A percentile compares a stretch with the other conserved stretches of the same genome.
phyloP scores from a whole-genome alignment of 2,888 invertebrate genomes.

The Andricus curvator region DNA sequence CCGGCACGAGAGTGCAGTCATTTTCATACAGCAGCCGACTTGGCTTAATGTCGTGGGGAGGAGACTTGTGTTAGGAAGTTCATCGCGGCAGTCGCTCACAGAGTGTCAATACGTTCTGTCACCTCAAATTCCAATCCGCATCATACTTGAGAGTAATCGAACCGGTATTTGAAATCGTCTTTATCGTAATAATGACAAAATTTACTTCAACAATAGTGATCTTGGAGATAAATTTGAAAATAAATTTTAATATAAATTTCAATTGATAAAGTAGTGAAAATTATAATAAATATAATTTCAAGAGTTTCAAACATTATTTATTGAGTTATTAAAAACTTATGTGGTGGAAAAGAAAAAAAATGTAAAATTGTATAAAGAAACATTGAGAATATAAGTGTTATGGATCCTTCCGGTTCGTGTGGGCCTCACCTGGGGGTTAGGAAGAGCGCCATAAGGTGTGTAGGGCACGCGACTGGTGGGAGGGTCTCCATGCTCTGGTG shows the following conservation, averaged over 20 bases:
- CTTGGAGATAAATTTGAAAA: neutral
- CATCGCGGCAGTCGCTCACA: constrained; percentile 60
- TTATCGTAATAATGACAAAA: neutral
- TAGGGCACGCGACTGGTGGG: constrained; percentile 51
- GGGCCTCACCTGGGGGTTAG: constrained; percentile 59
- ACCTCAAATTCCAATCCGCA: constrained; percentile 18
- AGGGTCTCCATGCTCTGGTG: constrained; percentile 67
- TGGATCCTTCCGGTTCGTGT: constrained; percentile 26
- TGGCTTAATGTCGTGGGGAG: constrained; percentile 66
- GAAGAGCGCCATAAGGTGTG: constrained; percentile 63
- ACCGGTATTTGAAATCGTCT: neutral
- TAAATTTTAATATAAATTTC: neutral
- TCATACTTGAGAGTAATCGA: neutral
- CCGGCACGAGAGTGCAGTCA: constrained; percentile 46
- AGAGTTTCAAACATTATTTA: neutral
- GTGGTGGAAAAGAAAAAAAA: neutral
- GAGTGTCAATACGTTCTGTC: constrained; percentile 27
- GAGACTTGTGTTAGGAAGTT: constrained; percentile 65
- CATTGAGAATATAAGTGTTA: constrained; percentile 35
- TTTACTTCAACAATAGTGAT: neutral
- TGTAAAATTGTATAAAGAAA: neutral
- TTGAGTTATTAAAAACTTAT: no score
- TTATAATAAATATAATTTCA: neutral
- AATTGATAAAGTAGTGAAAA: neutral
- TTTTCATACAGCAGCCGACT: constrained; percentile 61